Evolutionary conservation across 2,113 vertebrate species (phyloP).

Genomic region (Plecturocebus donacophilus): DNA sequence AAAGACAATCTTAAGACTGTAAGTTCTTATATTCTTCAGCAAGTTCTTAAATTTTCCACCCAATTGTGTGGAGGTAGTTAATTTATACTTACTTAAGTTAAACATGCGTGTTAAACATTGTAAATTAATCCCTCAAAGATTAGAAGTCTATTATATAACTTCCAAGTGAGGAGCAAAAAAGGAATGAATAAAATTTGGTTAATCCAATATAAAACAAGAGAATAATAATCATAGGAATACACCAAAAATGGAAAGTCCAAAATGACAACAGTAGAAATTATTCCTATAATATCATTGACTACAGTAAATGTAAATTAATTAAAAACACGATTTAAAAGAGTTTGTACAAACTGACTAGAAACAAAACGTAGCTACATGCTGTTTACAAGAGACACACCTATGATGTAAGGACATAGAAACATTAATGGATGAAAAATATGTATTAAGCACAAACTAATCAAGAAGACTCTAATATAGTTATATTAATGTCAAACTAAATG

Average conservation of each 20-base stretch:
- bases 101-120: background rate
- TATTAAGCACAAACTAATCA: background rate
- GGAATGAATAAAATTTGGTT: background rate
- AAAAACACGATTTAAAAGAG: background rate
- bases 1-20: background rate
- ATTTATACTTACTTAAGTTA: background rate
- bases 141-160: background rate
- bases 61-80: background rate
- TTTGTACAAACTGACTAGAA: background rate
- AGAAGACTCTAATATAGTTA: background rate
- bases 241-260: background rate
- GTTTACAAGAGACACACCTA: background rate
- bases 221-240: background rate
- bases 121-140: background rate
- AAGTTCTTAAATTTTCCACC: background rate
- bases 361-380: background rate
- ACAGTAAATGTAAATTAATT: background rate
- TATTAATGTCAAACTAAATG: background rate
- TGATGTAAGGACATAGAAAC: background rate
- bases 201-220: background rate
- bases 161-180: background rate
- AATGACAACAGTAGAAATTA: background rate
- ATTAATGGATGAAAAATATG: background rate
- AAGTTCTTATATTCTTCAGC: background rate
- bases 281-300: background rate